These are phyloP conservation scores for Notamacropus eugenii DNA, from an alignment of 2,797 vertebrate species.

Conservation along the genomic window DNA sequence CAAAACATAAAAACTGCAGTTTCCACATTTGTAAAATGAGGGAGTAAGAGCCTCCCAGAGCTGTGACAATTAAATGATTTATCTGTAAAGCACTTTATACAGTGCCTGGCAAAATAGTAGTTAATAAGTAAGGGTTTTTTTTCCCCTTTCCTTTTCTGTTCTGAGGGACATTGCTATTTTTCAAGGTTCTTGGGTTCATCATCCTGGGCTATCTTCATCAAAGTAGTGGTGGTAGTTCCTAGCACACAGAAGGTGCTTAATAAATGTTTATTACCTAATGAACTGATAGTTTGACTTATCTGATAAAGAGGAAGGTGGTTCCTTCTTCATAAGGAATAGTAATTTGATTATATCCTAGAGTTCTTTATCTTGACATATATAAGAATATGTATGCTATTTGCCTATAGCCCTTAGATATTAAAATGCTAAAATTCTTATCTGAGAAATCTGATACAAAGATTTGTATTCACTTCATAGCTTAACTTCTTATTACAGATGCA, in stretches of 20 bases:
- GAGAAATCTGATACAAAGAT: neutral
- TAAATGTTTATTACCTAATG: neutral
- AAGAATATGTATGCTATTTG: neutral
- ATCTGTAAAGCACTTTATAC: neutral
- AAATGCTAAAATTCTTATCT: neutral
- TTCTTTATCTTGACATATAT: neutral
- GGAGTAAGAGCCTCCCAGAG: neutral
- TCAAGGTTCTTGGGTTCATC: neutral
- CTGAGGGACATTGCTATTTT: neutral
- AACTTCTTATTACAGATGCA: neutral
- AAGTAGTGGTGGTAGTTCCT: neutral
- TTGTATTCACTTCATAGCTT: neutral
- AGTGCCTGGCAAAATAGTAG: neutral
- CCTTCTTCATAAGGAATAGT: neutral
- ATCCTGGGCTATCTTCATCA: neutral
- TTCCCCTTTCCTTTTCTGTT: neutral
- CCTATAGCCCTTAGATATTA: neutral
- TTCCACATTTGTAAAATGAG: neutral
- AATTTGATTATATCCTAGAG: neutral
- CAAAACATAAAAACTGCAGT: neutral
- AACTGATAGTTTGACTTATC: neutral
- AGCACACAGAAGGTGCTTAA: neutral
- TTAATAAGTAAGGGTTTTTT: neutral
- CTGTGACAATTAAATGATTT: neutral
- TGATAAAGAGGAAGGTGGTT: neutral